Base-by-base conservation (phyloP, 2,888 invertebrate genomes). In the Omphaloscelis lunosa region DNA sequence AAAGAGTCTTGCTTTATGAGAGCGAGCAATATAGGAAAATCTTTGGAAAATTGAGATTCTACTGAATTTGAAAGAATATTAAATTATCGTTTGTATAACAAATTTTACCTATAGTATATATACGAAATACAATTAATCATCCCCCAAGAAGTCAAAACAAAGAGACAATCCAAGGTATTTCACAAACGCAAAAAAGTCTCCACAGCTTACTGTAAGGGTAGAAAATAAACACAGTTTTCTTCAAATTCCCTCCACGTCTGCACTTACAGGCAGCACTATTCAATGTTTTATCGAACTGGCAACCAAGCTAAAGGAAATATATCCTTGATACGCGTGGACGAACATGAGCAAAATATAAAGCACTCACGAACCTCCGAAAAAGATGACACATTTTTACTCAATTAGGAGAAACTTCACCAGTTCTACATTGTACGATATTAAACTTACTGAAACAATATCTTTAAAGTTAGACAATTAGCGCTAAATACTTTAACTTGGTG, bases 231-330 rank as follows among this genome's bases (percentile, higher is more conserved):
- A 27, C 5, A 53, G n/a, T 53, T 72, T 63, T 66, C 62, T 56
- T 61, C 45, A 65, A 73, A 86, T 86, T 85, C 76, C 51, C 0
- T 72, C 39, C 84, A 84, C 84, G 86, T 86, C 70, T 74, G 71
- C 80, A 80, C 80, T 85, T 84, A 85, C 73, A 76, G 66, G 71
- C 66, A 77, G 48, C 58, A 74, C 84, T 83, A 75, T 84, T 86
- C 84, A 86, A 80, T 85, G 76, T 85, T 84, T 75, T 72, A 85
- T 72, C 74, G 84, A 72, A 84, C 80, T 80, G 63, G 66, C 39
- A 73, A 73, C 70, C 63, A 63, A 69, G 65, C 72, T 65, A 20
- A 71, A 65, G 39, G 41, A 71, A 83, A 75, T 80, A 70, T 71
- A 66, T 79, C 41, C 72, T 72, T 79, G 69, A 72, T 73, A 84